These are phyloP conservation scores for Hypotaenidia okinawae DNA, from an alignment of 2,797 vertebrate species.

Conservation along the genomic window DNA sequence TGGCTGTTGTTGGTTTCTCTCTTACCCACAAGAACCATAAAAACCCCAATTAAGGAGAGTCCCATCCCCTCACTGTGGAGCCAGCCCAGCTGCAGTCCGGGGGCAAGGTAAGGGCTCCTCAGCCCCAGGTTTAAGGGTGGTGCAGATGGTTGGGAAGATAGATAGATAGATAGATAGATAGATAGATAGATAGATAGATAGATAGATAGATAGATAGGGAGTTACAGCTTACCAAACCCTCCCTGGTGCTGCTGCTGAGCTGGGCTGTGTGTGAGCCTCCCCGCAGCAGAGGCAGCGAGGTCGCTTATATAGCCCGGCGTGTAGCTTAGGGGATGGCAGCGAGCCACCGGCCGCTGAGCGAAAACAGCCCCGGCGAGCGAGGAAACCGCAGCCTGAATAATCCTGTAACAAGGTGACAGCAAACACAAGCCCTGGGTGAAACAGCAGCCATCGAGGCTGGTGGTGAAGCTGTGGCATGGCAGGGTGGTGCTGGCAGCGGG, in stretches of 20 bases:
- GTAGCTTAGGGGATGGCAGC: conserved; percentile 75
- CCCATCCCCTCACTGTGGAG: not conserved
- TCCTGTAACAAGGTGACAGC: conserved; percentile 52
- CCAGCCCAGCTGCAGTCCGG: not conserved
- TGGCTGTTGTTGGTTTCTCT: not conserved
- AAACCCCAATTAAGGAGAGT: not conserved
- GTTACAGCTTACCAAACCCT: conserved; percentile 54
- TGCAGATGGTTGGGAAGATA: not conserved
- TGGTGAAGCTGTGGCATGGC: not conserved
- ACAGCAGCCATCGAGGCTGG: not conserved
- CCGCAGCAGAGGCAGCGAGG: not conserved
- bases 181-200: too few species aligned
- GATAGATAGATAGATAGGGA: not conserved
- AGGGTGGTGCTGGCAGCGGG: not conserved
- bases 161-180: too few species aligned
- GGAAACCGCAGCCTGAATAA: conserved; percentile 65
- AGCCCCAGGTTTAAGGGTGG: not conserved
- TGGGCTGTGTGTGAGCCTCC: conserved; percentile 33
- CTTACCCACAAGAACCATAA: not conserved
- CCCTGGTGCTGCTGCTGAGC: conserved; percentile 32
- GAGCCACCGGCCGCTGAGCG: conserved; percentile 72
- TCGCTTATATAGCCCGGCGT: conserved; percentile 81
- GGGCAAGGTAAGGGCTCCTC: not conserved
- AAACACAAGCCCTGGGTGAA: not conserved
- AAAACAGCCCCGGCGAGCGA: conserved; percentile 75